phyloP scores from a whole-genome alignment of 2,888 invertebrate genomes.

The Hyalella azteca region DNA sequence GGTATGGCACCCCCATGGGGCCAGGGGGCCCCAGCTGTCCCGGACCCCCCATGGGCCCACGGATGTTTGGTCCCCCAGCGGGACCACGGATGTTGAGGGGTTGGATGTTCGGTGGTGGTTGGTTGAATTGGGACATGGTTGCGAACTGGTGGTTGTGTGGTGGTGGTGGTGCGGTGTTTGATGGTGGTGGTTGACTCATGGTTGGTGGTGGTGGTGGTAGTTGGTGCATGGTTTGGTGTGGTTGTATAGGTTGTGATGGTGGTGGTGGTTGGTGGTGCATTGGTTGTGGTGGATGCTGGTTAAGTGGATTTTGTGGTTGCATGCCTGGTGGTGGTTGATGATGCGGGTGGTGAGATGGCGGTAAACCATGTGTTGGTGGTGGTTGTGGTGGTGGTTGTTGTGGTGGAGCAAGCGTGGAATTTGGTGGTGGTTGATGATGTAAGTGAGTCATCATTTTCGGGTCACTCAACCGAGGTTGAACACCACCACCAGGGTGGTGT shows the following conservation, averaged over 20 bases:
- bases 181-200: background rate
- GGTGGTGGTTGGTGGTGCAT: background rate
- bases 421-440: conserved; percentile 4
- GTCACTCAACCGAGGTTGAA: background rate
- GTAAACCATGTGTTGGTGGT: conserved; percentile 1
- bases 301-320: background rate
- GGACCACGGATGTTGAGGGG: background rate
- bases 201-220: background rate
- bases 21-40: background rate
- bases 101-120: background rate
- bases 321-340: conserved; percentile 8
- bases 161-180: background rate
- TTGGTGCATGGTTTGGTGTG: background rate
- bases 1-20: background rate
- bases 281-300: background rate
- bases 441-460: background rate
- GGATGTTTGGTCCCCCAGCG: background rate
- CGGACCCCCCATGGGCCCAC: conserved; percentile 5
- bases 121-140: background rate
- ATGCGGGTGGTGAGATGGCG: conserved; percentile 11
- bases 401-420: background rate
- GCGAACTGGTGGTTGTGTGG: background rate
- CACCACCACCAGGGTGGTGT: background rate
- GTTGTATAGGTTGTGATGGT: background rate
- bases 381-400: background rate